Base-by-base conservation (phyloP, 1,140 invertebrate genomes). In the Triops cancriformis region DNA sequence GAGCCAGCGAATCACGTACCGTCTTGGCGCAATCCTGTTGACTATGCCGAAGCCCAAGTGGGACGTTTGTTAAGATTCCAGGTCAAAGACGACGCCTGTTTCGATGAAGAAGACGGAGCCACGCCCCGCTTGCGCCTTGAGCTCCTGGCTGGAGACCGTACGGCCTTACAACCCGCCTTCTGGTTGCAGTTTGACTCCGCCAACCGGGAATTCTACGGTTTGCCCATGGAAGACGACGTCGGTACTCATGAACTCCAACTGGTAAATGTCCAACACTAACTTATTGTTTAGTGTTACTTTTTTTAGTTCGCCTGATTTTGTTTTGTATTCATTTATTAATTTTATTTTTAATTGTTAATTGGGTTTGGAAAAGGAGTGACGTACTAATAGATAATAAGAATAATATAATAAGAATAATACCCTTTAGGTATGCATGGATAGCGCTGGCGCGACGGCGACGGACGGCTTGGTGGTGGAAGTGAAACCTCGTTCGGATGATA, bases 101-200 rank as follows among this genome's bases (percentile, higher is more conserved):
- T 91, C 83, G 96, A 97, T 86, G 89, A 89, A 1, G 92, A 96
- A 84, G 93, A 95, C 83, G 91, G 91, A 26, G 89, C 89, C 77
- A 90, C 92, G 0, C 85, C 89, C 42, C 89, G 90, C 77, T 86
- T 96, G 80, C 89, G 90, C 73, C 87, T 97, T 79, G 89, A 89
- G 1, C 85, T 97, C 0, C 87, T 92, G 14, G 92, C 90, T 41
- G 89, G 88, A 72, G 91, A 95, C 79, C 87, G 91, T 73, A 87
- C 88, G 11, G 85, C 89, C 74, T 87, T 95, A 31, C 86, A 89
- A 1, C 77, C 87, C 0, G 84, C 88, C n/a, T 89, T 93, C 82
- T 97, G 95, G 95, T 84, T 97, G 73, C 94, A 95, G 83, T 97
- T 96, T 83, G 93, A 97, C 82, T 86, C 86, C 2, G 92, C 91